phyloP scores from a whole-genome alignment of 2,113 vertebrate genomes.

The Sphyrna mokarran region DNA sequence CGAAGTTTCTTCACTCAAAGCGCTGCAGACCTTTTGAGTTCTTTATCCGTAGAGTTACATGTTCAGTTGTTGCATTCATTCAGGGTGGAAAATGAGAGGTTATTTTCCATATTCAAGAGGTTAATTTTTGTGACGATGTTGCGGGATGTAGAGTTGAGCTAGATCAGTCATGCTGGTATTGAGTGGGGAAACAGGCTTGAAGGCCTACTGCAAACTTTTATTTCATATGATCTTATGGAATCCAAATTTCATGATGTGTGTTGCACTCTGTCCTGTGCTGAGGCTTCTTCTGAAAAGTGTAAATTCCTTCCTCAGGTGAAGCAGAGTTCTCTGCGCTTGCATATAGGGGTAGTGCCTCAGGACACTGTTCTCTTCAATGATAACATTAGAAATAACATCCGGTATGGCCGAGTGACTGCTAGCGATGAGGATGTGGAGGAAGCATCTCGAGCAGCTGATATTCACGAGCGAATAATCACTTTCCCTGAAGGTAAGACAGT shows the following conservation, averaged over 20 bases:
- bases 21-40: background rate
- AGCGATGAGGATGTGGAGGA: constrained; percentile 76
- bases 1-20: background rate
- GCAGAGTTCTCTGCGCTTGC: constrained; percentile 73
- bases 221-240: background rate
- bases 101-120: background rate
- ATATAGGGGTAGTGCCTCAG: constrained; percentile 92
- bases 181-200: background rate
- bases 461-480: constrained; percentile 75
- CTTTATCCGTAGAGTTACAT: background rate
- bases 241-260: background rate
- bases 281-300: background rate
- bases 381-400: constrained; percentile 83
- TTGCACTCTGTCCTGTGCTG: background rate
- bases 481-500: constrained; percentile 73
- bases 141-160: background rate
- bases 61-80: background rate
- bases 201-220: background rate
- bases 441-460: constrained; percentile 79
- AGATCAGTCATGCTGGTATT: background rate
- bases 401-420: constrained; percentile 77
- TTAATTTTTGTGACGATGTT: background rate
- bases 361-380: constrained; percentile 94
- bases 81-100: background rate
- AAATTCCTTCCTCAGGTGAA: constrained; percentile 64